These are phyloP conservation scores for Drosophila ambigua DNA, from an alignment of 1,140 invertebrate genomes.

Conservation along the genomic window DNA sequence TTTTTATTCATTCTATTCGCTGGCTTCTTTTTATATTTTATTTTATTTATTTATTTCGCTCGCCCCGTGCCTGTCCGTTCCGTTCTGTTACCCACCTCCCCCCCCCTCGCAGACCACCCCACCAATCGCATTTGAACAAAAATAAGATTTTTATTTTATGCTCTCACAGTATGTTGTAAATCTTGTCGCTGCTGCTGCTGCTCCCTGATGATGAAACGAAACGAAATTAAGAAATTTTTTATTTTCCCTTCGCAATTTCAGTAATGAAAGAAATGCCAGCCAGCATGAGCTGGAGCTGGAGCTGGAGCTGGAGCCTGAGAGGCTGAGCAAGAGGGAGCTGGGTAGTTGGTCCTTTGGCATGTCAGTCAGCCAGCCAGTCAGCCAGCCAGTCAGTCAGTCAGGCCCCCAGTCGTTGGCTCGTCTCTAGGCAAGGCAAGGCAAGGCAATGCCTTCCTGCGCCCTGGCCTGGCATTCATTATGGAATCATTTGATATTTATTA, in stretches of 20 bases:
- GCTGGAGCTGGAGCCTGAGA: neutral
- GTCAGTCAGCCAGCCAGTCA: neutral
- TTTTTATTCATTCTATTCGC: conserved; percentile 78
- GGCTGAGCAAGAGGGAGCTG: neutral
- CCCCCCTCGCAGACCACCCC: conserved; percentile 14
- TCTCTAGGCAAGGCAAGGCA: conserved; percentile 18
- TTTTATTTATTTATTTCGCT: conserved; percentile 77
- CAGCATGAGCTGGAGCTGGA: conserved; percentile 24
- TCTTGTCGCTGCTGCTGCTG: conserved; percentile 65
- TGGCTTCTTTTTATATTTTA: conserved; percentile 52
- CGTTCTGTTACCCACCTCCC: conserved; percentile 9
- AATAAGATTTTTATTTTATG: conserved; percentile 81
- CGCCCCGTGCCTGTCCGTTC: conserved; percentile 20
- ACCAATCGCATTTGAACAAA: conserved; percentile 36
- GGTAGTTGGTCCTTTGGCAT: conserved; percentile 1
- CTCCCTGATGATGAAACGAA: conserved; percentile 64
- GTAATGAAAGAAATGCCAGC: conserved; percentile 77
- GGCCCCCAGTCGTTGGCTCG: too few relatives aligned
- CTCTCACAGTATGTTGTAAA: conserved; percentile 79
- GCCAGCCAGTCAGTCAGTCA: neutral
- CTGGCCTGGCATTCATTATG: conserved; percentile 69
- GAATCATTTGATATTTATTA: conserved; percentile 82
- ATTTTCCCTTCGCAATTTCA: conserved; percentile 69
- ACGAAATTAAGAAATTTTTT: conserved; percentile 80
- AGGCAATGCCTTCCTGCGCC: conserved; percentile 47